Evolutionary conservation across 2,888 invertebrate genomes (phyloP), one percentile per base, ranked within the genome.

Genomic region (Hermaeophaga mercurialis): DNA sequence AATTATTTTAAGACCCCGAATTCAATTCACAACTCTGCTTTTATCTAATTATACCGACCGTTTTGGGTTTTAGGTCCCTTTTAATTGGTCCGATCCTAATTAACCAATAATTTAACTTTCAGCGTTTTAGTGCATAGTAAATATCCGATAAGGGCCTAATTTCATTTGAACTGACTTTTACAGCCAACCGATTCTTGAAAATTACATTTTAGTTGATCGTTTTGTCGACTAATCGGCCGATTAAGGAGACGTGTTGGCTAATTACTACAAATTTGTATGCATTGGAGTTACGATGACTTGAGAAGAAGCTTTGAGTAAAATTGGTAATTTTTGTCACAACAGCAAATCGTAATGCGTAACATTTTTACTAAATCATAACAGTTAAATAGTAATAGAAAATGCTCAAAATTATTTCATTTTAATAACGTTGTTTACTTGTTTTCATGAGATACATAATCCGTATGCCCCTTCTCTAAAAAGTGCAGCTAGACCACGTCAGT

Each of bases 141-240:
- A 59, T 61, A 59, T 59, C 58, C 52, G 39, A 55, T 55, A 48
- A 36, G 38, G 38, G 34, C 49, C 56, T 61, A 61, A 61, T 61
- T 61, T 56, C 47, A 56, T 58, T 54, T 45, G 38, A 54, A 58
- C 44, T 45, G 54, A 57, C 61, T 61, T 61, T 58, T 43, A 58
- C 43, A 34, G 54, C 61, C 58, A 46, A 49, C 49, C 44, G 54
- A 57, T 54, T 56, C 47, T 38, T 33, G 48, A 28, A 43, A 56
- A 56, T 56, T 38, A 45, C 49, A 38, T 49, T 12, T 11, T 43
- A 17, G 48, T 47, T 39, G 38, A 53, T 43, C 33, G 52, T 49
- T 46, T 45, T 36, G 46, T 46, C 54, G 39, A 31, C 38, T 49
- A 54, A 59, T 53, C 45, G 47, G 26, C 19, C 41, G 33, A 36